Percentiles rank a stretch among this genome's conserved stretches.
Evolutionary conservation across 1,140 invertebrate species (phyloP).

Genomic region (Ctenoplectra terminalis): DNA sequence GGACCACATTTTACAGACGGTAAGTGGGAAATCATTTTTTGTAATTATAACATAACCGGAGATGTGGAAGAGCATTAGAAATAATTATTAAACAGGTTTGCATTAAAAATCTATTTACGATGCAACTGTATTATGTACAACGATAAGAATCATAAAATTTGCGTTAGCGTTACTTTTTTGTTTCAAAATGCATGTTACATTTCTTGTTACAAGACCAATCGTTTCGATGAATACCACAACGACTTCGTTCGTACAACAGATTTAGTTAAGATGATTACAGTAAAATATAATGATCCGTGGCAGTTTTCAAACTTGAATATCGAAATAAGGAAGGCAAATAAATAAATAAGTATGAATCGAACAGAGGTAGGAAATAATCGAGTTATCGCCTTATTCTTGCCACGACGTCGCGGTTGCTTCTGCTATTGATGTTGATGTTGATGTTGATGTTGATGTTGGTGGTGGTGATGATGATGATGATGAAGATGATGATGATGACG

Average conservation of each 20-base stretch:
- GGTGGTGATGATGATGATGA: too few species aligned
- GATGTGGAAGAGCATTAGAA: too few species aligned
- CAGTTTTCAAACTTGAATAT: neutral
- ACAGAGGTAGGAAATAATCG: neutral
- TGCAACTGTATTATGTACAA: slow-evolving; percentile 54
- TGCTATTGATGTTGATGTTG: slow-evolving; percentile 38
- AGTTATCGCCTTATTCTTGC: neutral
- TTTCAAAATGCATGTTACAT: neutral
- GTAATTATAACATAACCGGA: too few species aligned
- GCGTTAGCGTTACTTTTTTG: neutral
- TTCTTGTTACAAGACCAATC: neutral
- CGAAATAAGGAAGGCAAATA: neutral
- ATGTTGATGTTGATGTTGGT: slow-evolving; percentile 43
- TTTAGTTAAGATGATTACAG: too few species aligned
- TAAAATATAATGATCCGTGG: too few species aligned
- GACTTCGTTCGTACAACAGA: too few species aligned
- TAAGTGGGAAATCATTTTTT: too few species aligned
- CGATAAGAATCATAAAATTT: slow-evolving; percentile 34
- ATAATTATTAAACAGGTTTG: neutral
- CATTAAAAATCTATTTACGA: slow-evolving; percentile 42
- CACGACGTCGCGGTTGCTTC: neutral
- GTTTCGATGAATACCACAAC: too few species aligned
- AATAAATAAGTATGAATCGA: slow-evolving; percentile 30
- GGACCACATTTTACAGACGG: neutral
- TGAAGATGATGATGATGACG: slow-evolving; percentile 20